phyloP scores from a whole-genome alignment of 2,888 invertebrate species.

The Antheraea yamamai region DNA sequence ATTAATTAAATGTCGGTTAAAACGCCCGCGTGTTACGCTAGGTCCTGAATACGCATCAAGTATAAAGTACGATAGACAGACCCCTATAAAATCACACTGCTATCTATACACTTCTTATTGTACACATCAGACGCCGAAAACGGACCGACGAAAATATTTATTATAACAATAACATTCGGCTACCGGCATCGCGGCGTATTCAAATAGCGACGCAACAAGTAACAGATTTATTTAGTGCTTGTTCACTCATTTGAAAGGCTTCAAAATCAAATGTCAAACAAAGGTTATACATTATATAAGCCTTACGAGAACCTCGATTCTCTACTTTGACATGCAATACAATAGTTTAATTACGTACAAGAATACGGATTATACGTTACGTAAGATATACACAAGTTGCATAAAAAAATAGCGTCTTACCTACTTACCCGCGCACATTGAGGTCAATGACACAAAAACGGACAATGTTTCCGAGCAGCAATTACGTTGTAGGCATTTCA shows the following conservation, averaged over 20 bases:
- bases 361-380: constrained; percentile 56
- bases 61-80: not conserved
- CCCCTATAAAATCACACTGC: not conserved
- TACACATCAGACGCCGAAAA: constrained; percentile 39
- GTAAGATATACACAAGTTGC: constrained; percentile 59
- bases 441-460: constrained; percentile 75
- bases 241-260: constrained; percentile 53
- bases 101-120: not conserved
- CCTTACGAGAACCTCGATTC: constrained; percentile 43
- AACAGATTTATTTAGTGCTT: constrained; percentile 43
- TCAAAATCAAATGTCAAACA: constrained; percentile 66
- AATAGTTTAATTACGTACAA: constrained; percentile 67
- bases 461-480: constrained; percentile 58
- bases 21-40: too few species aligned
- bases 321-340: constrained; percentile 56
- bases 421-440: constrained; percentile 57
- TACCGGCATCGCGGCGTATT: constrained; percentile 36
- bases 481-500: constrained; percentile 59
- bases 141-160: constrained; percentile 48
- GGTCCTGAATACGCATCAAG: not conserved
- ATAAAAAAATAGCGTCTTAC: constrained; percentile 60
- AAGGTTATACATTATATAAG: constrained; percentile 73
- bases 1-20: not conserved
- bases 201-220: constrained; percentile 58
- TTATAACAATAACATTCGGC: constrained; percentile 34